These are phyloP conservation scores for Spilosoma lubricipeda DNA, from an alignment of 2,888 invertebrate species.

Conservation along the genomic window DNA sequence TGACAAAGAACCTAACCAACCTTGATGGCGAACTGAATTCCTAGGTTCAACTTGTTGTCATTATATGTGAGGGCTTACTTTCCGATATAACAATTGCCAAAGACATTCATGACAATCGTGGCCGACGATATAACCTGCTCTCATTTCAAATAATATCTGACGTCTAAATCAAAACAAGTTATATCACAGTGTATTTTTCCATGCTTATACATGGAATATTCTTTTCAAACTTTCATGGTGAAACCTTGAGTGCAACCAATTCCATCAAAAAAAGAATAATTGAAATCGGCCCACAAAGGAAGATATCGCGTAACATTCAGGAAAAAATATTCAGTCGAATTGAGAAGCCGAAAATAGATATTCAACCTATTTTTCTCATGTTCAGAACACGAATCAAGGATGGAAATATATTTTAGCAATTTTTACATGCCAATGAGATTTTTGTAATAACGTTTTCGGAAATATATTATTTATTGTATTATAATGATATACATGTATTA, in stretches of 20 bases:
- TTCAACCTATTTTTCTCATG: background rate
- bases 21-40: too few species aligned
- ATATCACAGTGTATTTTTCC: background rate
- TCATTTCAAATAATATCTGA: too few species aligned
- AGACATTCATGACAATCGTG: too few species aligned
- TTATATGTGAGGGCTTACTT: too few species aligned
- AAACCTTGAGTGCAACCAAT: background rate
- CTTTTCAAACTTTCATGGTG: background rate
- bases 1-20: too few species aligned
- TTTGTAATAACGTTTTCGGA: background rate
- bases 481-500: too few species aligned
- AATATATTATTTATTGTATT: background rate
- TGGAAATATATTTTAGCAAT: background rate
- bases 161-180: too few species aligned
- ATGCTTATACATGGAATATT: background rate
- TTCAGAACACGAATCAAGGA: background rate
- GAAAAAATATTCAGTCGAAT: background rate
- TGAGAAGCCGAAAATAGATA: background rate
- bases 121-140: too few species aligned
- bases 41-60: too few species aligned
- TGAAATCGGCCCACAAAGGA: background rate
- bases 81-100: too few species aligned
- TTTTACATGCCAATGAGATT: background rate
- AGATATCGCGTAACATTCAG: background rate
- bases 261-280: background rate